phyloP scores from a whole-genome alignment of 2,797 vertebrate genomes.

The Gymnocypris eckloni region DNA sequence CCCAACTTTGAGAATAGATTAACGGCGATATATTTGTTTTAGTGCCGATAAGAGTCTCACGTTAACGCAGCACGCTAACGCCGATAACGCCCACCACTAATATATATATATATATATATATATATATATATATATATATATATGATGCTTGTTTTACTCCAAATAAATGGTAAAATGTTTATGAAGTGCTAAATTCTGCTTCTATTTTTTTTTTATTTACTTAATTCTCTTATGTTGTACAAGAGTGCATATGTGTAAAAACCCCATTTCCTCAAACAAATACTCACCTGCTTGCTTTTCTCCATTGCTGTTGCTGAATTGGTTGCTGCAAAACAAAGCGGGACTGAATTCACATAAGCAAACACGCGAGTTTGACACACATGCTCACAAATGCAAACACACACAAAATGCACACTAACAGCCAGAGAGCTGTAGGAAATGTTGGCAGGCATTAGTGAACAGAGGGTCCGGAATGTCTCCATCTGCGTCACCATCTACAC shows the following conservation, averaged over 20 bases:
- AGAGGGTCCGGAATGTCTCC: slow-evolving; percentile 84
- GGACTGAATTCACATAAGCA: background rate
- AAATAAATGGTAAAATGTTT: background rate
- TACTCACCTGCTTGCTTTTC: background rate
- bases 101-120: too few species aligned
- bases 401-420: slow-evolving; percentile 69
- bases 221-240: background rate
- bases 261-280: background rate
- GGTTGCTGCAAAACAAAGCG: background rate
- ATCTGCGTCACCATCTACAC: slow-evolving; percentile 76
- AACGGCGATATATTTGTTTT: too few species aligned
- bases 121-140: too few species aligned
- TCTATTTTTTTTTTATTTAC: too few species aligned
- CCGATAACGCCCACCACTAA: too few species aligned
- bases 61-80: too few species aligned
- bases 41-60: too few species aligned
- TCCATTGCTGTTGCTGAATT: background rate
- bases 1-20: too few species aligned
- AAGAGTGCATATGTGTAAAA: background rate
- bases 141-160: background rate
- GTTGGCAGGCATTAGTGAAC: slow-evolving; percentile 95
- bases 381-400: slow-evolving; percentile 25
- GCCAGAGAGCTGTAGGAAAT: slow-evolving; percentile 95
- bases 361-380: slow-evolving; percentile 5
- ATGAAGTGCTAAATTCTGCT: background rate